phyloP scores from a whole-genome alignment of 2,113 vertebrate genomes.

The Cottus gobio region DNA sequence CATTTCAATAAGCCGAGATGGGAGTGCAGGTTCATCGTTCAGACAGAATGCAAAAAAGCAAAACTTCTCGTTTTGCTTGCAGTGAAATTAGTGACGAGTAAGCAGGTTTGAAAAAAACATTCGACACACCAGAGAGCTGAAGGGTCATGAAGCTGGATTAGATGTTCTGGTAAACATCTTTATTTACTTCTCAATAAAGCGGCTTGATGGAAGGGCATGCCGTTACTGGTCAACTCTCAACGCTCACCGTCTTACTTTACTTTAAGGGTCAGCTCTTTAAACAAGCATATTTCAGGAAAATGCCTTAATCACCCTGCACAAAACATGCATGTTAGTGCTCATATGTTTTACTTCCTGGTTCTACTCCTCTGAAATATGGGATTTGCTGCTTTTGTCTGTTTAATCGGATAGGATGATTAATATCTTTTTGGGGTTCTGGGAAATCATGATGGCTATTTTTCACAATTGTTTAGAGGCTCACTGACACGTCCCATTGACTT shows the following conservation, averaged over 20 bases:
- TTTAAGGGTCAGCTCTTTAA: neutral
- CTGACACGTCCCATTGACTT: neutral
- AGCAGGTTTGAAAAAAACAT: neutral
- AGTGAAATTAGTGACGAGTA: constrained; percentile 7
- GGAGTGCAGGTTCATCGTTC: constrained; percentile 19
- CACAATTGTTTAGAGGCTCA: neutral
- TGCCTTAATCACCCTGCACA: no score
- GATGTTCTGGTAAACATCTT: neutral
- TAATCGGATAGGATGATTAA: neutral
- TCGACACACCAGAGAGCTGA: neutral
- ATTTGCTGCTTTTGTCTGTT: neutral
- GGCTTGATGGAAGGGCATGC: neutral
- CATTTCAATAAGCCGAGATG: constrained; percentile 62
- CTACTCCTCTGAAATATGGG: neutral
- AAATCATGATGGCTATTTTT: neutral
- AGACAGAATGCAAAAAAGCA: constrained; percentile 12
- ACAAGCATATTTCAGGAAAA: neutral
- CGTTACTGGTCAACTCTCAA: neutral
- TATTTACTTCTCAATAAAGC: neutral
- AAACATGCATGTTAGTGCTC: neutral
- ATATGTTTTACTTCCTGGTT: neutral
- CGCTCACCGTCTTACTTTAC: no score
- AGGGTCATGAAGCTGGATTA: neutral
- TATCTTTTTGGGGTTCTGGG: neutral
- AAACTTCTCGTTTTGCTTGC: constrained; percentile 32